A percentile compares a stretch with the other conserved stretches of the same genome.
Conservation (phyloP, 2,797 vertebrate genomes). For the Platyrinchus mystaceus region DNA sequence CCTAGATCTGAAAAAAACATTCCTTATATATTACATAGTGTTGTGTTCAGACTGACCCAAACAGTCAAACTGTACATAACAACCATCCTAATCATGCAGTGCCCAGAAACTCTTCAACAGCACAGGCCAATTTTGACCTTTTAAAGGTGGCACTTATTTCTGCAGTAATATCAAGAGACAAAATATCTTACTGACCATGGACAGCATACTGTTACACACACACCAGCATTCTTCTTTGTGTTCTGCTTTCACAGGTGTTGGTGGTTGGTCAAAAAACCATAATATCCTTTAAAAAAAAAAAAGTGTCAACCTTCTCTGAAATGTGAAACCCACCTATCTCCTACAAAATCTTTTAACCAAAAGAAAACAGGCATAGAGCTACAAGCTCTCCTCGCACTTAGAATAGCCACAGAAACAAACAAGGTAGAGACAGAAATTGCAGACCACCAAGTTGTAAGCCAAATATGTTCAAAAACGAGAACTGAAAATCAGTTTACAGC, state of each 20-base stretch:
- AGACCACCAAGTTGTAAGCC: not conserved
- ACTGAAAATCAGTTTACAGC: not conserved
- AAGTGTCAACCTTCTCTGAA: not conserved
- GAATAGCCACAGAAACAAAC: not conserved
- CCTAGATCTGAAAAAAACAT: not conserved
- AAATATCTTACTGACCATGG: not conserved
- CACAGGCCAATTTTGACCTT: not conserved
- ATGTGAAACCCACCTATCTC: not conserved
- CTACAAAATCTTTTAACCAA: not conserved
- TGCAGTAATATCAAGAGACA: not conserved
- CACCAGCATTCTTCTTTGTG: not conserved
- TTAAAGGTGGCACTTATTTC: not conserved
- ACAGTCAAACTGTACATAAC: not conserved
- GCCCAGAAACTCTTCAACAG: not conserved
- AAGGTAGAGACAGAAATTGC: not conserved
- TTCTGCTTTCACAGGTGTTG: not conserved
- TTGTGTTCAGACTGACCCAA: not conserved
- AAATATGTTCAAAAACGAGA: not conserved
- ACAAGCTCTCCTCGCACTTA: not conserved
- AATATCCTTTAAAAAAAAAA: not conserved
- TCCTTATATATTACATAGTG: not conserved
- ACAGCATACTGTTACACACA: not conserved
- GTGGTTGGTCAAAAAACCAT: not conserved
- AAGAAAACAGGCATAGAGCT: not conserved
- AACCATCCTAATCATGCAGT: not conserved